Evolutionary conservation across 2,113 vertebrate genomes (phyloP).

Genomic region (Ursus arctos): DNA sequence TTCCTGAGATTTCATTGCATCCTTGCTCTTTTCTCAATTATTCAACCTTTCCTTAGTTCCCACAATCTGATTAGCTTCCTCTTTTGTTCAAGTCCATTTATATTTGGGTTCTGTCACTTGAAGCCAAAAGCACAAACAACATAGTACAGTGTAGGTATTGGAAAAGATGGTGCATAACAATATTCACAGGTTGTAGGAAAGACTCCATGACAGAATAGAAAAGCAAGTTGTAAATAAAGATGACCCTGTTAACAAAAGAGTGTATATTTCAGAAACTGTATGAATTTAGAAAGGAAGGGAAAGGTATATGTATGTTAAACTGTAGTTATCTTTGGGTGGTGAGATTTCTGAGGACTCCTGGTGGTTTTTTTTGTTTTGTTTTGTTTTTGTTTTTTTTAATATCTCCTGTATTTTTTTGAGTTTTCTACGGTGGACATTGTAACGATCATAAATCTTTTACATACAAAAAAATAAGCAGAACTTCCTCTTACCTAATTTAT

Average conservation of each 20-base stretch:
- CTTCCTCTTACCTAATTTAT: background rate
- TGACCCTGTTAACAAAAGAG: background rate
- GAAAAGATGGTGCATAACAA: background rate
- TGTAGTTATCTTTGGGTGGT: background rate
- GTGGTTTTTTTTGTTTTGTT: background rate
- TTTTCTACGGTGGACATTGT: background rate
- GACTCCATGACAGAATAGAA: background rate
- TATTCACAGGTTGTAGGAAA: background rate
- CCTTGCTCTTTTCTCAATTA: background rate
- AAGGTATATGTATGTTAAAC: background rate
- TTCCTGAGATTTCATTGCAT: background rate
- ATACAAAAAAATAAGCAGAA: slow-evolving; percentile 4
- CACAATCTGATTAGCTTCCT: background rate
- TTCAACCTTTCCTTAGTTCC: background rate
- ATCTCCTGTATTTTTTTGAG: background rate
- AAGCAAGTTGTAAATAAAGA: background rate
- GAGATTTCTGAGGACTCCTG: background rate
- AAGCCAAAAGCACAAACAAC: background rate
- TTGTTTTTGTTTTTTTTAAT: background rate
- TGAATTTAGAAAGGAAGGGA: background rate
- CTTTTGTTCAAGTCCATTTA: background rate
- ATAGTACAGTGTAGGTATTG: background rate
- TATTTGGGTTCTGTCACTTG: background rate
- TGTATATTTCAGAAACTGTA: background rate
- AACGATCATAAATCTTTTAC: background rate